Evolutionary conservation across 1,140 invertebrate species (phyloP).

Genomic region (Drosophila trapezifrons): DNA sequence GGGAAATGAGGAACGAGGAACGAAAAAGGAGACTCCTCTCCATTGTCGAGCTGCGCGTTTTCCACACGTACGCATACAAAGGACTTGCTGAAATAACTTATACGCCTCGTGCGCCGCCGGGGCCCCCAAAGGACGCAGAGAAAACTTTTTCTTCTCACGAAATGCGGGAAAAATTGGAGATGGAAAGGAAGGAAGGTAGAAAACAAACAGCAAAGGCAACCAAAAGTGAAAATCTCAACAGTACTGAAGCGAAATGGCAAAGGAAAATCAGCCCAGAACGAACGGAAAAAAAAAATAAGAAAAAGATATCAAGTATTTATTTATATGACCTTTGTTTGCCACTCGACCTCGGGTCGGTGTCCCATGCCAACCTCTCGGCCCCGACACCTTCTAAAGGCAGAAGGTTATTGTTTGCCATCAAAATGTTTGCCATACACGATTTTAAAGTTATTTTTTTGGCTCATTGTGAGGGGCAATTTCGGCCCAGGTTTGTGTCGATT

Average conservation of each 20-base stretch:
- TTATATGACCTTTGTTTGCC: slow-evolving; percentile 77
- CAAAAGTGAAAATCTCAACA: slow-evolving; percentile 80
- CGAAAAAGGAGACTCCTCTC: neutral
- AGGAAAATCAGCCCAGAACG: slow-evolving; percentile 32
- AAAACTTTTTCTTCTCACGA: slow-evolving; percentile 61
- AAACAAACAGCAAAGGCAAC: slow-evolving; percentile 51
- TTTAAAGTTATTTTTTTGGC: slow-evolving; percentile 51
- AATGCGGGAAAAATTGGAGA: neutral
- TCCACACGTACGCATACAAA: slow-evolving; percentile 82
- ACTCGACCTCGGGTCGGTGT: slow-evolving; percentile 58
- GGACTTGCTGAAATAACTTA: slow-evolving; percentile 81
- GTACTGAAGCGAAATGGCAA: slow-evolving; percentile 68
- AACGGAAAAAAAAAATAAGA: slow-evolving; percentile 23
- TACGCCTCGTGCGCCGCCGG: slow-evolving; percentile 72
- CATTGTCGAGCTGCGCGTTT: slow-evolving; percentile 55
- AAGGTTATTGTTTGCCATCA: slow-evolving; percentile 56
- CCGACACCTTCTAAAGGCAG: slow-evolving; percentile 38
- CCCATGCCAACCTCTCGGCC: slow-evolving; percentile 3
- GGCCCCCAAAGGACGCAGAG: slow-evolving; percentile 39
- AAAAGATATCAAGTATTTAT: slow-evolving; percentile 81
- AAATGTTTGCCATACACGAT: slow-evolving; percentile 51
- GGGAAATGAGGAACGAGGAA: neutral
- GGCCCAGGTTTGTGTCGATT: slow-evolving; percentile 8
- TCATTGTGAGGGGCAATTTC: slow-evolving; percentile 27
- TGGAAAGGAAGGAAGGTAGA: slow-evolving; percentile 29